Base-by-base conservation (phyloP, 2,797 vertebrate species). In the Pangasius sanitwongsei region DNA sequence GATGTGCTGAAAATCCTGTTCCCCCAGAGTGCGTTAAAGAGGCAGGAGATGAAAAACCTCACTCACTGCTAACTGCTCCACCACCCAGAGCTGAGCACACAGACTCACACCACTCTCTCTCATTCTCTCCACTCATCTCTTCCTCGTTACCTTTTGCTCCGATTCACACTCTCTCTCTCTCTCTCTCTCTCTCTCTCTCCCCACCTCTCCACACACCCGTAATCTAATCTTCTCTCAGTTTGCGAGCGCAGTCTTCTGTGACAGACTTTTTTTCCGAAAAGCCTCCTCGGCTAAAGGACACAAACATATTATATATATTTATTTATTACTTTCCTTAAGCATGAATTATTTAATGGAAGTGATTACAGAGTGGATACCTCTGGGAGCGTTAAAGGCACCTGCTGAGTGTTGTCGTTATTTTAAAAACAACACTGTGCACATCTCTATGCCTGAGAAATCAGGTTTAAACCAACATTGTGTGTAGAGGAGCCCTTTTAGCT, bases 181-280 rank as follows among this genome's bases (percentile, higher is more conserved):
- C 57, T 59, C 63, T 69, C 63, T 28, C 80, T 34, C 69, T 44
- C 88, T 31, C 25, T 80, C 53, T 86, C 90, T 89, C 91, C 90
- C 93, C 92, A 89, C 86, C 44, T 83, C 48, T 83, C 84, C 41
- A 90, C 82, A 65, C 80, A 59, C 86, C 88, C 94, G 94, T 96
- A 96, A 96, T 96, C 95, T 95, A 96, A 96, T 96, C 96, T 96
- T 93, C 93, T 94, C 93, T 94, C 95, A 94, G 94, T 95, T 95
- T 96, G 95, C 94, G 94, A 94, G 95, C 94, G 95, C 95, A 96
- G 95, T 96, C 94, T 95, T 94, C 94, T 96, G 95, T 96, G 95
- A 96, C 96, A 95, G 93, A 87, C 91, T 92, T 94, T 95, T 93
- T 4, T 18, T 1, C 93, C 92, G 94, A 95, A 95, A 95, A 93